Evolutionary conservation across 2,797 vertebrate genomes (phyloP).

Genomic region (Phalanger gymnotis): DNA sequence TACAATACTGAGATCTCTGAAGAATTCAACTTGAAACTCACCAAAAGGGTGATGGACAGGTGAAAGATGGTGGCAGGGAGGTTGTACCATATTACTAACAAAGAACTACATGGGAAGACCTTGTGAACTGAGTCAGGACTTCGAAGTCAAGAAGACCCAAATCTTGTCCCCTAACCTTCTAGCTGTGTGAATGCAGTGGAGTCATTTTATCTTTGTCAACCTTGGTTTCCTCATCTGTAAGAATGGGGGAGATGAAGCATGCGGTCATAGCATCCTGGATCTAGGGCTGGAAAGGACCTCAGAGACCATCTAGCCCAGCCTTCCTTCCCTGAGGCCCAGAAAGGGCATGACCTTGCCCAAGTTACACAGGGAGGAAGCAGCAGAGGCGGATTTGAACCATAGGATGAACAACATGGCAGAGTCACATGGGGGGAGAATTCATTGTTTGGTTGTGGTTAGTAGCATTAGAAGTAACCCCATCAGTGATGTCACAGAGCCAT

Average conservation of each 20-base stretch:
- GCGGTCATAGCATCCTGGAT: no score
- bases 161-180: not conserved
- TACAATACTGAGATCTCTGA: not conserved
- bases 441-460: not conserved
- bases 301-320: no score
- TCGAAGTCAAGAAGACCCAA: not conserved
- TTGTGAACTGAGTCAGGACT: not conserved
- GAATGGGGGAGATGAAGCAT: not conserved
- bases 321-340: not conserved
- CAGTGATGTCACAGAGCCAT: no score
- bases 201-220: not conserved
- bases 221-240: not conserved
- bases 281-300: no score
- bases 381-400: not conserved
- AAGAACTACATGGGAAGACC: not conserved
- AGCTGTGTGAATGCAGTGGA: not conserved
- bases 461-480: not conserved
- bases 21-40: not conserved
- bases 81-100: no score
- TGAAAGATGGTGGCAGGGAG: not conserved
- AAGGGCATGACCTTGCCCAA: not conserved
- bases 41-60: not conserved
- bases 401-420: not conserved
- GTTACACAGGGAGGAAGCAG: not conserved
- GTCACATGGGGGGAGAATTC: no score